phyloP scores from a whole-genome alignment of 2,113 vertebrate species.

The Phalacrocorax brasilianus region DNA sequence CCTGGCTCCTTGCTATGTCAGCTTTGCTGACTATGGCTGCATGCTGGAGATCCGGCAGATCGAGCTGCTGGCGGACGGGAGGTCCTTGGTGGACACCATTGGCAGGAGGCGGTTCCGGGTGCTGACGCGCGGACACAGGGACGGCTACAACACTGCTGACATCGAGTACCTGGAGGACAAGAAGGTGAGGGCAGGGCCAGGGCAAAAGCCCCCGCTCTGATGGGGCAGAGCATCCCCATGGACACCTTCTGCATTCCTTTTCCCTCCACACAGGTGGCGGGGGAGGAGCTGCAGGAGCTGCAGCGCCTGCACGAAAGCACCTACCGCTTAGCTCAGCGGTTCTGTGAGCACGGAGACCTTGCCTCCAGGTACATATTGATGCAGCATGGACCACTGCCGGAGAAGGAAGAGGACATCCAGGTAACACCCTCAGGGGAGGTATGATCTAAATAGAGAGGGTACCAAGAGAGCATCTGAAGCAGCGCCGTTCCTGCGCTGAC shows the following conservation, averaged over 20 bases:
- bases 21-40: slow-evolving; percentile 89
- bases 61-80: slow-evolving; percentile 81
- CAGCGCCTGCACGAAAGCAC: slow-evolving; percentile 84
- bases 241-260: not conserved
- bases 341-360: slow-evolving; percentile 75
- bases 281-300: slow-evolving; percentile 79
- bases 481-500: rapidly evolving
- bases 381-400: slow-evolving; percentile 81
- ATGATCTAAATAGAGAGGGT: not conserved
- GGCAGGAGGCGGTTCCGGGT: slow-evolving; percentile 84
- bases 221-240: not conserved
- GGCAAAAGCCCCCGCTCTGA: not conserved
- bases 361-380: slow-evolving; percentile 76
- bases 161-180: slow-evolving; percentile 86
- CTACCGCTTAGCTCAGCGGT: slow-evolving; percentile 83
- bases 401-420: slow-evolving; percentile 87
- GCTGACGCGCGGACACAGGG: slow-evolving; percentile 80
- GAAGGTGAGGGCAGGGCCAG: slow-evolving; percentile 70
- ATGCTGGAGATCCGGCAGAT: slow-evolving; percentile 84
- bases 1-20: slow-evolving; percentile 14
- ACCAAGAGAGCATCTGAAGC: not conserved
- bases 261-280: slow-evolving; percentile 70
- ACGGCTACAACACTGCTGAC: slow-evolving; percentile 89
- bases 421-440: slow-evolving; percentile 36
- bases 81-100: slow-evolving; percentile 84